Evolutionary conservation across 2,113 vertebrate genomes (phyloP).

Genomic region (Fregetta grallaria): DNA sequence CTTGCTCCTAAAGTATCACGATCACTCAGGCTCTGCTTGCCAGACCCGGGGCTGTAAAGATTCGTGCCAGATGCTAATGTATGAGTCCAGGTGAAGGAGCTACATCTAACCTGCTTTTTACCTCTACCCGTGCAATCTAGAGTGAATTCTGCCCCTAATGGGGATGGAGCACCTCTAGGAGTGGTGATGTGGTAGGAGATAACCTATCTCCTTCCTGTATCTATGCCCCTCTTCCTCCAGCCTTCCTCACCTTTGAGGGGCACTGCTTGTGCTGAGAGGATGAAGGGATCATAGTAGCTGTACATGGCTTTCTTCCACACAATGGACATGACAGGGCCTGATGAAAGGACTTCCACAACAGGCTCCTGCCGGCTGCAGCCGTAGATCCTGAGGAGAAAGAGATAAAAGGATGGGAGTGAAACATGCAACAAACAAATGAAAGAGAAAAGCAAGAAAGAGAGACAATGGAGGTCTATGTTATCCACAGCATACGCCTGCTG

Average conservation of each 20-base stretch:
- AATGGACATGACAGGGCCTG: conserved; percentile 85
- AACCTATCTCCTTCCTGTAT: not conserved
- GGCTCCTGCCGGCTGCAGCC: conserved; percentile 89
- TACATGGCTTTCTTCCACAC: conserved; percentile 93
- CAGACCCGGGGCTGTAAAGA: not conserved
- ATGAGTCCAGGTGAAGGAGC: not conserved
- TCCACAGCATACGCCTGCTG: not conserved
- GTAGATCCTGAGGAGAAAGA: conserved; percentile 74
- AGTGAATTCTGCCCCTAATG: not conserved
- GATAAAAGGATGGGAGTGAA: not conserved
- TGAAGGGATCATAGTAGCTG: conserved; percentile 86
- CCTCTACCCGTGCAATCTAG: not conserved
- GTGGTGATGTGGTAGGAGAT: not conserved
- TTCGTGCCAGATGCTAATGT: not conserved
- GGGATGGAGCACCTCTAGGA: not conserved
- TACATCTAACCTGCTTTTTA: not conserved
- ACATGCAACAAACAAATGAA: not conserved
- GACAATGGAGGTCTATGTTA: not conserved
- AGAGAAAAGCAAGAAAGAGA: not conserved
- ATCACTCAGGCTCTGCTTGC: not conserved
- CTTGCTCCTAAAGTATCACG: not conserved
- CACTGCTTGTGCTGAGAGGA: conserved; percentile 81
- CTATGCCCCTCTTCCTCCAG: not conserved
- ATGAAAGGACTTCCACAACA: conserved; percentile 82
- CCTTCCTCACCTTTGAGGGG: conserved; percentile 75